Base-by-base conservation (phyloP, 1,140 invertebrate genomes). In the Odontomachus brunneus region DNA sequence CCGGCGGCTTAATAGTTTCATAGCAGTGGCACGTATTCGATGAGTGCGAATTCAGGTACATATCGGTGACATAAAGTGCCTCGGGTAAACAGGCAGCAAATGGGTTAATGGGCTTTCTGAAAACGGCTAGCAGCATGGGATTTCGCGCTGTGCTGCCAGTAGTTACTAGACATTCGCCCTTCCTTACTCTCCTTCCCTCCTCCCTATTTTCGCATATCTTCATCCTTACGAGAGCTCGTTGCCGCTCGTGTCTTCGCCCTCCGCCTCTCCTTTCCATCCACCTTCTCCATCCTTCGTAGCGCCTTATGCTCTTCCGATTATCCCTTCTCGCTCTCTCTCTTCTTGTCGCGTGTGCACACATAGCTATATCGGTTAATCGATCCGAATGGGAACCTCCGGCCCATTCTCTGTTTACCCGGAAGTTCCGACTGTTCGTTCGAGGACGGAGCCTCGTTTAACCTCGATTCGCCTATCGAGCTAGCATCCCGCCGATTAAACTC, bases 31-130 rank as follows among this genome's bases (percentile, higher is more conserved):
- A 33, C 44, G 63, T 80, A 80, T 57, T 80, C 75, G 65, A 80
- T 15, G 51, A 80, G 22, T 71, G 38, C 51, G 38, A 80, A 71
- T 71, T 80, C 73, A 73, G 76, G 49, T 82, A 73, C 24, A 38
- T 87, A 74, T 86, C 82, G 85, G 76, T 85, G 83, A 87, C 83
- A 57, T 63, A 85, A 85, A 87, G 60, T 75, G 67, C 49, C 53
- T 14, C 33, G 26, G 65, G 84, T 83, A 86, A 89, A 85, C 76
- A 82, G 22, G 29, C 49, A 60, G 82, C 76, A 89, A 90, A 90
- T 86, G 82, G 89, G 89, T 88, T 89, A 90, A 90, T 84, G 75
- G 82, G 65, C 44, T 72, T 51, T 60, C 75, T 57, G 83, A 82
- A 88, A 88, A 89, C 84, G 71, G 49, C 69, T 26, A 63, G 49